Evolutionary conservation across 2,113 vertebrate species (phyloP).

Genomic region (Tupaia tana): DNA sequence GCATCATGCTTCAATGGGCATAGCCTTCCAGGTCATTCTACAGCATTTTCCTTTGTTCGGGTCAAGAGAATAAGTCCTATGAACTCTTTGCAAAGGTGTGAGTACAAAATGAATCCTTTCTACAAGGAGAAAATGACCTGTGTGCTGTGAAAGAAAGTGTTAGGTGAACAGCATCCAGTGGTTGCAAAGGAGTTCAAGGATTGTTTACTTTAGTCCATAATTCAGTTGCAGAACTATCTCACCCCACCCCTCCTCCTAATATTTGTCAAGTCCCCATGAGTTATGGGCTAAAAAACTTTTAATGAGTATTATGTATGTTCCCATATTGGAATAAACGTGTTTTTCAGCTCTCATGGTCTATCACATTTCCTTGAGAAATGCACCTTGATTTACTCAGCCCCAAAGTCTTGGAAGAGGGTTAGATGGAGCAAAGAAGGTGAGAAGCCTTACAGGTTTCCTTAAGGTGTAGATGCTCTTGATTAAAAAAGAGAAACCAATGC

Average conservation of each 20-base stretch:
- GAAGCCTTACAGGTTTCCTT: neutral
- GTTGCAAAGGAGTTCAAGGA: neutral
- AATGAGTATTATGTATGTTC: neutral
- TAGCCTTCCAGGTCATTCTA: neutral
- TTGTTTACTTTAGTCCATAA: neutral
- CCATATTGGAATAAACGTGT: neutral
- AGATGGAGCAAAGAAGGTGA: neutral
- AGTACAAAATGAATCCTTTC: slow-evolving; percentile 4
- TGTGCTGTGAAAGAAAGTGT: neutral
- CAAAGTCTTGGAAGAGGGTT: neutral
- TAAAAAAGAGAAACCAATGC: neutral
- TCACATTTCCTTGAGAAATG: slow-evolving; percentile 25
- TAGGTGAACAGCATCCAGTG: neutral
- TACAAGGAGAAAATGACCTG: neutral
- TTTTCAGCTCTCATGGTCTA: neutral
- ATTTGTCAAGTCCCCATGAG: neutral
- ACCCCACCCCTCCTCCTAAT: neutral
- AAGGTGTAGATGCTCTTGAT: neutral
- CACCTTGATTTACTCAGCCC: neutral
- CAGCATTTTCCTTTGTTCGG: neutral
- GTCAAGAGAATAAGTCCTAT: neutral
- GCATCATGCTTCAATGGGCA: neutral
- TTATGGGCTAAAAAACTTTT: neutral
- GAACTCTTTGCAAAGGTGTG: neutral
- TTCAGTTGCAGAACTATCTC: neutral